Percentiles rank a stretch among this genome's conserved stretches.
These are phyloP conservation scores for Drosophila kambysellisi DNA, from an alignment of 2,888 invertebrate genomes.

Conservation along the genomic window DNA sequence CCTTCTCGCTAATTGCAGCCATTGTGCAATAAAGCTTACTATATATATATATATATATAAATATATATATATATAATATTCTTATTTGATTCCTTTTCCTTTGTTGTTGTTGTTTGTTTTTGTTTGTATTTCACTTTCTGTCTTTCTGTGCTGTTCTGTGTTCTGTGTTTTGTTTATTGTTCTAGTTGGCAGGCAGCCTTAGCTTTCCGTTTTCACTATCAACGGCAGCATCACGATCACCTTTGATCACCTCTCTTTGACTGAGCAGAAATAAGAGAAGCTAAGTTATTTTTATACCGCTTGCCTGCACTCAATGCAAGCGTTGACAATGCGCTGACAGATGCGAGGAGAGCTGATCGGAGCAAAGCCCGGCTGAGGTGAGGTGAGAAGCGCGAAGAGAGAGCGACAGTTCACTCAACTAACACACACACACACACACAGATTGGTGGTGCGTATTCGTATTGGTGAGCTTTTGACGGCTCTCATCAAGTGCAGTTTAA, in stretches of 20 bases:
- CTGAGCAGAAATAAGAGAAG: constrained; percentile 31
- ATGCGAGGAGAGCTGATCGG: not conserved
- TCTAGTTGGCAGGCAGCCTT: constrained; percentile 35
- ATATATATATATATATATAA: not conserved
- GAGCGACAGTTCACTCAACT: constrained; percentile 27
- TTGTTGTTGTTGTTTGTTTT: constrained; percentile 6
- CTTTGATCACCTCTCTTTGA: constrained; percentile 1
- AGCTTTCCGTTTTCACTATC: constrained; percentile 33
- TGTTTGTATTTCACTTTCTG: constrained; percentile 2
- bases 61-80: not conserved
- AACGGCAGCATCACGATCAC: constrained; percentile 31
- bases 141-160: not conserved
- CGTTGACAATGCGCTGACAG: constrained; percentile 30
- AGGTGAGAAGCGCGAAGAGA: constrained; percentile 7
- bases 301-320: not conserved
- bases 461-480: constrained; percentile 35
- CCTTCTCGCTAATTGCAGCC: constrained; percentile 35
- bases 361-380: not conserved
- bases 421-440: constrained; percentile 6
- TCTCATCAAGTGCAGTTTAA: constrained; percentile 2
- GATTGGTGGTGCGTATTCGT: constrained; percentile 1
- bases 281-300: constrained; percentile 33
- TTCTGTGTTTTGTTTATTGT: constrained; percentile 19
- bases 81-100: constrained; percentile 1
- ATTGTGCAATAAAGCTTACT: constrained; percentile 18